These are phyloP conservation scores for Zosterops pallidus DNA, from an alignment of 2,113 vertebrate species.

Conservation along the genomic window DNA sequence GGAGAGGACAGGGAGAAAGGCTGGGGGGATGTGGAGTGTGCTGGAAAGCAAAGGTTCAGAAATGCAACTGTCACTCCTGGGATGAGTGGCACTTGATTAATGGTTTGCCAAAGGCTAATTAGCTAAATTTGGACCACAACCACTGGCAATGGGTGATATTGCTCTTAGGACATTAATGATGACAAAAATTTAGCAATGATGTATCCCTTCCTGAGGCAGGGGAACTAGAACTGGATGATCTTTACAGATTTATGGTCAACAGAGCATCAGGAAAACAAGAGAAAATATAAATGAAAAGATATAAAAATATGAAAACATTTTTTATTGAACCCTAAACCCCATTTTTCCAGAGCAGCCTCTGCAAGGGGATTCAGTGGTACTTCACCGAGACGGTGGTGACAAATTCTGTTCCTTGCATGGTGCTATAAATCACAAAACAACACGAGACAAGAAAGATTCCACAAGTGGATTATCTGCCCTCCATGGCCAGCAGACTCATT, in stretches of 20 bases:
- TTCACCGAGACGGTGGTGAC: neutral
- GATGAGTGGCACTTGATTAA: neutral
- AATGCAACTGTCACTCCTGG: neutral
- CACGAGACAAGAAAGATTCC: neutral
- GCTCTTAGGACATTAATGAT: neutral
- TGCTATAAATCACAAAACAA: neutral
- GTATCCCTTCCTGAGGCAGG: neutral
- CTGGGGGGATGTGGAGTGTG: neutral
- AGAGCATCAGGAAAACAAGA: neutral
- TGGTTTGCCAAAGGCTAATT: neutral
- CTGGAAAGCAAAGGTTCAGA: neutral
- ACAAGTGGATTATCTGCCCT: slow-evolving; percentile 7
- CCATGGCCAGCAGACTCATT: neutral
- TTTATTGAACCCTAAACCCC: neutral
- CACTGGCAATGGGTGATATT: neutral
- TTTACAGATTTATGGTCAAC: neutral
- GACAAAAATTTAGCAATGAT: neutral
- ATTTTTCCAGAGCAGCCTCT: neutral
- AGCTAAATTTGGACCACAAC: neutral
- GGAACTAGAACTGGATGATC: neutral
- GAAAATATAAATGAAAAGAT: neutral
- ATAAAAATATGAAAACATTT: neutral
- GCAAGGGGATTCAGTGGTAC: neutral
- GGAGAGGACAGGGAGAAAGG: neutral
- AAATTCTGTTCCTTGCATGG: neutral